phyloP scores from a whole-genome alignment of 2,113 vertebrate species.

The Hydropotes inermis region DNA sequence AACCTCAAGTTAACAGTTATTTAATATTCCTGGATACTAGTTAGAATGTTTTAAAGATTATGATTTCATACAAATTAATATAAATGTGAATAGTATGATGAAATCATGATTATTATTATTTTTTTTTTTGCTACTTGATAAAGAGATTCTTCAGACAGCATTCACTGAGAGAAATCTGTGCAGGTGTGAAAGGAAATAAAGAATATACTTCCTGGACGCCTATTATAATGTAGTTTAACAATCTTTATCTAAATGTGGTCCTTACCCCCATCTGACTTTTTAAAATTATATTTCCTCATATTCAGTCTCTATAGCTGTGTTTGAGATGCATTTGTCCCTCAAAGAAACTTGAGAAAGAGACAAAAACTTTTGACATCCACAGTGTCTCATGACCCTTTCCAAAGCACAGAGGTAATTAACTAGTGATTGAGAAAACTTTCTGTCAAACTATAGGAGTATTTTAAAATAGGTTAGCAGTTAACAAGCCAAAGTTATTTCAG shows the following conservation, averaged over 20 bases:
- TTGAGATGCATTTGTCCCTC: background rate
- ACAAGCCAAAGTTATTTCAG: background rate
- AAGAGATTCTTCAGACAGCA: background rate
- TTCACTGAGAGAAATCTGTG: background rate
- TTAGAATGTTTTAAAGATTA: background rate
- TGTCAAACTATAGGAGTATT: background rate
- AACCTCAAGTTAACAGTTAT: background rate
- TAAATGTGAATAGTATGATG: background rate
- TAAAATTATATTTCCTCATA: constrained; percentile 21
- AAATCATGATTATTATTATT: background rate
- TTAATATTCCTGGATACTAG: background rate
- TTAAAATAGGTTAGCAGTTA: constrained; percentile 48
- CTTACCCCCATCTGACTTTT: constrained; percentile 10
- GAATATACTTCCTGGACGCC: constrained; percentile 34
- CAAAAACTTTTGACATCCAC: constrained; percentile 38
- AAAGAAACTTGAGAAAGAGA: constrained; percentile 10
- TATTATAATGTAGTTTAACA: constrained; percentile 44
- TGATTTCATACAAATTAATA: constrained; percentile 13
- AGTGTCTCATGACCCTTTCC: background rate
- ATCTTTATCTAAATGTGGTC: constrained; percentile 29
- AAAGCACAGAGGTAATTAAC: constrained; percentile 54
- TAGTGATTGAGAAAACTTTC: constrained; percentile 34
- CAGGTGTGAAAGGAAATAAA: constrained; percentile 40
- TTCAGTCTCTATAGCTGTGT: background rate
- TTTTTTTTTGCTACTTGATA: background rate